Conservation (phyloP, 2,113 vertebrate genomes). For the Podilymbus podiceps region DNA sequence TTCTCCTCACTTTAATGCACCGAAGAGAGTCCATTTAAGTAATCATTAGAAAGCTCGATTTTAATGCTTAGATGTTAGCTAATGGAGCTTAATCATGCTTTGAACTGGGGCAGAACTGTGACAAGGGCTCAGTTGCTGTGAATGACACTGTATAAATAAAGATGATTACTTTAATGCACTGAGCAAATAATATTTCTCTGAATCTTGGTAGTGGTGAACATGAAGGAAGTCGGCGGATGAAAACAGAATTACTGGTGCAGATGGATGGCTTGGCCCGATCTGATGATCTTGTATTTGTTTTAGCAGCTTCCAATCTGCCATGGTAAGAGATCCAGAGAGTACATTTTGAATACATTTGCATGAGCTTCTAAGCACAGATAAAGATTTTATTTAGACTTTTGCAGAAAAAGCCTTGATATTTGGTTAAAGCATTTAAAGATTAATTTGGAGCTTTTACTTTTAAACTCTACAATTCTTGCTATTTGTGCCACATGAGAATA, state of each 20-base stretch:
- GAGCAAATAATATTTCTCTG: background rate
- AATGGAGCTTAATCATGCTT: constrained; percentile 60
- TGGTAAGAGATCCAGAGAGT: constrained; percentile 79
- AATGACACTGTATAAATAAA: constrained; percentile 29
- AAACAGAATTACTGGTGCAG: constrained; percentile 95
- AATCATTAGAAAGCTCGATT: constrained; percentile 48
- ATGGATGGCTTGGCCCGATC: constrained; percentile 95
- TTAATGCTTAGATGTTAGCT: constrained; percentile 56
- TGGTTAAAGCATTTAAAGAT: constrained; percentile 71
- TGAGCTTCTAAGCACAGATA: constrained; percentile 67
- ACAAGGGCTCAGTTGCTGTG: constrained; percentile 3
- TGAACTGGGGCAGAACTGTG: constrained; percentile 32
- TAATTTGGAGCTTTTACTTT: constrained; percentile 69
- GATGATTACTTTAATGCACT: constrained; percentile 6
- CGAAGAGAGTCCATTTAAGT: constrained; percentile 35
- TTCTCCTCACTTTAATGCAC: constrained; percentile 23
- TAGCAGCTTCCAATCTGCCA: constrained; percentile 95
- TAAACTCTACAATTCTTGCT: constrained; percentile 48
- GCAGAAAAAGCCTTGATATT: constrained; percentile 61
- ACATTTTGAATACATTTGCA: constrained; percentile 65
- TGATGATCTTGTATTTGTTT: constrained; percentile 94
- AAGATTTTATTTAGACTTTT: constrained; percentile 59
- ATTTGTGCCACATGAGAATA: constrained; percentile 52
- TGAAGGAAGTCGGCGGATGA: constrained; percentile 93
- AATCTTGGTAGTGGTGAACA: constrained; percentile 85